Evolutionary conservation across 2,113 vertebrate species (phyloP).

Genomic region (Nicator chloris): DNA sequence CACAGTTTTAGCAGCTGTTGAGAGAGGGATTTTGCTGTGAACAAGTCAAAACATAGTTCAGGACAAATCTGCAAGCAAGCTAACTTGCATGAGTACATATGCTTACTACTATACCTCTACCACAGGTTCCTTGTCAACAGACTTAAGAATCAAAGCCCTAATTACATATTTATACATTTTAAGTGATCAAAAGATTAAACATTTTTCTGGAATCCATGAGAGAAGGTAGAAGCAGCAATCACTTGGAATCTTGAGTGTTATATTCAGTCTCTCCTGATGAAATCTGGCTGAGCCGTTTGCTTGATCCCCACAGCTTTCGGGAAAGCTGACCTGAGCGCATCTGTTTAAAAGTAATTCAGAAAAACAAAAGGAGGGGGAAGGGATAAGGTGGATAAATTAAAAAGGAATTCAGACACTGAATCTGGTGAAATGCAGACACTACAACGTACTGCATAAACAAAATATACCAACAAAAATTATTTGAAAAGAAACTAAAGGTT

Average conservation of each 20-base stretch:
- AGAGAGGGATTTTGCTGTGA: neutral
- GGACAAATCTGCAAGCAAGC: neutral
- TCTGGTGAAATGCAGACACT: conserved; percentile 59
- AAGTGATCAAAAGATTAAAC: conserved; percentile 63
- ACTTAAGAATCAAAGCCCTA: conserved; percentile 32
- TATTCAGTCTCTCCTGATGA: conserved; percentile 95
- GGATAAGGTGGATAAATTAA: conserved; percentile 65
- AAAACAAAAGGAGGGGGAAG: conserved; percentile 61
- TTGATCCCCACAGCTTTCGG: conserved; percentile 97
- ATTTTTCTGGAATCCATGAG: conserved; percentile 56
- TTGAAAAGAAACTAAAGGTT: conserved; percentile 25
- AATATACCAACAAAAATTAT: conserved; percentile 25
- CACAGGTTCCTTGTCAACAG: conserved; percentile 4
- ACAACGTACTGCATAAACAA: conserved; percentile 25
- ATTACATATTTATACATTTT: conserved; percentile 18
- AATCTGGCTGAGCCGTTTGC: conserved; percentile 92
- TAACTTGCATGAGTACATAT: neutral
- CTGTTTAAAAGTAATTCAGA: conserved; percentile 83
- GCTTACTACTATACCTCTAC: conserved; percentile 9
- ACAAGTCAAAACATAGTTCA: neutral
- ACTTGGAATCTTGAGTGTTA: conserved; percentile 84
- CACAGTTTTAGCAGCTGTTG: conserved; percentile 25
- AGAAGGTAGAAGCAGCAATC: conserved; percentile 70
- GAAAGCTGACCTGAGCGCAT: conserved; percentile 94
- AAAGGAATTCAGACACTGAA: conserved; percentile 58